These are phyloP conservation scores for Rhizoglyphus robini DNA, from an alignment of 1,140 invertebrate species.

Conservation along the genomic window DNA sequence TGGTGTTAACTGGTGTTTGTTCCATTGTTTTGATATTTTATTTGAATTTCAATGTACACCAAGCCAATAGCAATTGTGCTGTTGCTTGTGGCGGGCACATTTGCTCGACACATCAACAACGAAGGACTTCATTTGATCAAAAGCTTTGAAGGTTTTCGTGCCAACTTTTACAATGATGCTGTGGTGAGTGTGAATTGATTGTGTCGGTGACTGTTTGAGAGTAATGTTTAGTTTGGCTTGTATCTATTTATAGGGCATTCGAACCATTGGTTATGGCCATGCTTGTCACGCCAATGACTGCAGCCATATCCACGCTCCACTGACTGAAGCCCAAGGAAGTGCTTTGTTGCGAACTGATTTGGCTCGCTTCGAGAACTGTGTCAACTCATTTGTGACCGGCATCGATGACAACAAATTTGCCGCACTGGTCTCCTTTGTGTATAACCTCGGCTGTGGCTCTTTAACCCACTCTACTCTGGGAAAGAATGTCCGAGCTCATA, in stretches of 20 bases:
- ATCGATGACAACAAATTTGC: slow-evolving; percentile 7
- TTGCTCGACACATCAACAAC: background rate
- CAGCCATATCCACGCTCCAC: slow-evolving; percentile 9
- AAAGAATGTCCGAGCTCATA: background rate
- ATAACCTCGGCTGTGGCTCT: slow-evolving; percentile 15
- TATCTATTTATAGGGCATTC: background rate
- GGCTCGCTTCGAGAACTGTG: slow-evolving; percentile 1
- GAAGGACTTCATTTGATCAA: slow-evolving; percentile 9
- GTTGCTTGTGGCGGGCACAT: background rate
- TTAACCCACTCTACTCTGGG: background rate
- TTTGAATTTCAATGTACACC: too few relatives aligned
- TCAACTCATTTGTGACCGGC: background rate
- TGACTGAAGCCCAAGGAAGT: background rate
- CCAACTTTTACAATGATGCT: slow-evolving; percentile 15
- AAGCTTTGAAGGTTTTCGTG: slow-evolving; percentile 9
- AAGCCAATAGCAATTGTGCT: background rate
- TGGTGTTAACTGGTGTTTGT: too few relatives aligned
- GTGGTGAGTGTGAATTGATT: background rate
- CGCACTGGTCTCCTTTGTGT: slow-evolving; percentile 7
- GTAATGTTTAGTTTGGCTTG: background rate
- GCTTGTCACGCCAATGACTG: background rate
- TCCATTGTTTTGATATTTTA: too few relatives aligned
- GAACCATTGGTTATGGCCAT: slow-evolving; percentile 19
- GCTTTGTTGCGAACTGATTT: background rate
- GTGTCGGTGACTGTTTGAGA: background rate